These are phyloP conservation scores for Drosophila dives DNA, from an alignment of 2,888 invertebrate genomes.

Conservation along the genomic window DNA sequence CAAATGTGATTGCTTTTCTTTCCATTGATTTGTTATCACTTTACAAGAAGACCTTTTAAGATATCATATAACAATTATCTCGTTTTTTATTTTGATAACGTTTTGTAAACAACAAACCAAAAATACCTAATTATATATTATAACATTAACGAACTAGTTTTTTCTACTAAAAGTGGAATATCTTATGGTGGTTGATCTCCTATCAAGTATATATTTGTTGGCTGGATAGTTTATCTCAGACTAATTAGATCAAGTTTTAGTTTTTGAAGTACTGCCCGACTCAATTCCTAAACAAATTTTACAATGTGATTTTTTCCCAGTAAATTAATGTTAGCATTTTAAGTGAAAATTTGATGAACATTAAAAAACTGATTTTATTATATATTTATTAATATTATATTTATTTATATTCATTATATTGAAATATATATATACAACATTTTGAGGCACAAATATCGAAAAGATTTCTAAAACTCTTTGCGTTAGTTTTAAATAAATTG, in stretches of 20 bases:
- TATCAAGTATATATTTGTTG: background rate
- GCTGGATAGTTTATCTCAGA: background rate
- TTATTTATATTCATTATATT: too few relatives aligned
- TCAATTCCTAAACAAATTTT: too few relatives aligned
- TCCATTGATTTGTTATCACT: background rate
- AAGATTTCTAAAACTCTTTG: too few relatives aligned
- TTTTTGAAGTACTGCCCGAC: too few relatives aligned
- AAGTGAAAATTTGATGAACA: background rate
- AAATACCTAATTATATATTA: background rate
- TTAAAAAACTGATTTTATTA: background rate
- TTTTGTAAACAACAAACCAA: background rate
- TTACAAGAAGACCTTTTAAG: background rate
- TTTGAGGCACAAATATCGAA: background rate
- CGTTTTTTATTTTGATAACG: conserved; percentile 3
- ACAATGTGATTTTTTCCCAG: background rate
- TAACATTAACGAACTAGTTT: background rate
- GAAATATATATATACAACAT: background rate
- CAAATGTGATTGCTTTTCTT: background rate
- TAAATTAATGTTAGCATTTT: background rate
- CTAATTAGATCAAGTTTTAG: background rate
- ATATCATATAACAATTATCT: conserved; percentile 6
- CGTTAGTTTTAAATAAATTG: background rate
- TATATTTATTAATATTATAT: too few relatives aligned
- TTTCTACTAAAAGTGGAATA: background rate
- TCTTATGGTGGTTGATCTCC: background rate